These are phyloP conservation scores for Brachypodius melanocephalos DNA, from an alignment of 2,113 vertebrate genomes.

Conservation along the genomic window DNA sequence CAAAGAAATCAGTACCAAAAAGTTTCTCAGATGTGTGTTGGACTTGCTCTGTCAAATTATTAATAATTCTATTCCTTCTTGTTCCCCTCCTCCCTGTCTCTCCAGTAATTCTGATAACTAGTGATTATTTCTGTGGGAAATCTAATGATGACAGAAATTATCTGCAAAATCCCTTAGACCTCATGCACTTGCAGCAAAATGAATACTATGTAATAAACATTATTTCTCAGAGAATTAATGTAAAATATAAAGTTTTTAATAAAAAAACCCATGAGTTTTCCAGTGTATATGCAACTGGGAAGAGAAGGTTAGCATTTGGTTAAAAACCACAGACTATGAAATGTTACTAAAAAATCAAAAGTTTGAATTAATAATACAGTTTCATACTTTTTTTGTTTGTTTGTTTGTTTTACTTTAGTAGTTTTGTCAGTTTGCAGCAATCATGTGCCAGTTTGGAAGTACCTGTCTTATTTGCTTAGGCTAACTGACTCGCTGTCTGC, in stretches of 20 bases:
- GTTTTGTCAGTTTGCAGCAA: neutral
- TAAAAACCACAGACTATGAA: neutral
- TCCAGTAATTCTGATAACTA: neutral
- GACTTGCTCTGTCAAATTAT: neutral
- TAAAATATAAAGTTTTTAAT: neutral
- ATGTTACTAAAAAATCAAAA: neutral
- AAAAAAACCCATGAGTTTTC: neutral
- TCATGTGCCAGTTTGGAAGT: neutral
- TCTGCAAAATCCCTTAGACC: neutral
- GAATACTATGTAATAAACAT: neutral
- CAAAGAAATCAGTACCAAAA: neutral
- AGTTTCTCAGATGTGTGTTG: neutral
- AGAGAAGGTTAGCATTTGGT: neutral
- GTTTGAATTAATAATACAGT: neutral
- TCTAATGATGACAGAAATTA: neutral
- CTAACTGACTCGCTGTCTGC: neutral
- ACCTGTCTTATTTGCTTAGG: neutral
- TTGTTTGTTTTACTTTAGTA: neutral
- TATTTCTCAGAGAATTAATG: neutral
- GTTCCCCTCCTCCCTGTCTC: neutral
- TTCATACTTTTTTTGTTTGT: neutral
- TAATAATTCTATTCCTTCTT: neutral
- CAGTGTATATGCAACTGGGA: neutral
- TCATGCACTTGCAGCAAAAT: neutral
- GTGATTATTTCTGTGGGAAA: neutral